Evolutionary conservation across 2,888 invertebrate species (phyloP).

Genomic region (Cosmopolites sordidus): DNA sequence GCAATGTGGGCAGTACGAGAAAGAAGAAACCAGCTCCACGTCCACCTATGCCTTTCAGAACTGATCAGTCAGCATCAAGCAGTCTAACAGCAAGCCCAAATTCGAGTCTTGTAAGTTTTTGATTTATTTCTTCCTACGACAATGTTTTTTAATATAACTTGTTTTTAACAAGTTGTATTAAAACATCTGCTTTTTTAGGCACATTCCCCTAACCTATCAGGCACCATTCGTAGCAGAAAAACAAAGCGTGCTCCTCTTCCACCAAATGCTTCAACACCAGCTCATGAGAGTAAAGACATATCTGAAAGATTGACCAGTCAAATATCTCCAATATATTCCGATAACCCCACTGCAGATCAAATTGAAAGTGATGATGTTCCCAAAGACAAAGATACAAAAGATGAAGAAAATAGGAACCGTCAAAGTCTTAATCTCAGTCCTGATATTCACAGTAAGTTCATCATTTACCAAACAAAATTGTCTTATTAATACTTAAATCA

Average conservation of each 20-base stretch:
- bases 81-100: constrained; percentile 43
- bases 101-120: constrained; percentile 43
- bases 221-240: constrained; percentile 57
- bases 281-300: constrained; percentile 1
- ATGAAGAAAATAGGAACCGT: constrained; percentile 56
- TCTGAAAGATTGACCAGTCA: constrained; percentile 2
- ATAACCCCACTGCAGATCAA: neutral
- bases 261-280: constrained; percentile 45
- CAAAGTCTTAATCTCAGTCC: constrained; percentile 39
- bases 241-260: constrained; percentile 65
- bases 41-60: constrained; percentile 49
- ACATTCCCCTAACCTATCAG: constrained; percentile 41
- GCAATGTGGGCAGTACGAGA: constrained; percentile 47
- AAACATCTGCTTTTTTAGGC: constrained; percentile 35
- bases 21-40: constrained; percentile 69
- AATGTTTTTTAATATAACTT: too few species aligned
- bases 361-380: constrained; percentile 47
- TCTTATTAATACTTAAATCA: too few species aligned
- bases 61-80: constrained; percentile 31
- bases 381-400: constrained; percentile 56
- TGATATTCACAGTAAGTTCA: constrained; percentile 28
- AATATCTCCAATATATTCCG: constrained; percentile 21
- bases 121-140: too few species aligned
- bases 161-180: too few species aligned
- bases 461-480: too few species aligned